Conservation (phyloP, 2,113 vertebrate species). For the Numida meleagris region DNA sequence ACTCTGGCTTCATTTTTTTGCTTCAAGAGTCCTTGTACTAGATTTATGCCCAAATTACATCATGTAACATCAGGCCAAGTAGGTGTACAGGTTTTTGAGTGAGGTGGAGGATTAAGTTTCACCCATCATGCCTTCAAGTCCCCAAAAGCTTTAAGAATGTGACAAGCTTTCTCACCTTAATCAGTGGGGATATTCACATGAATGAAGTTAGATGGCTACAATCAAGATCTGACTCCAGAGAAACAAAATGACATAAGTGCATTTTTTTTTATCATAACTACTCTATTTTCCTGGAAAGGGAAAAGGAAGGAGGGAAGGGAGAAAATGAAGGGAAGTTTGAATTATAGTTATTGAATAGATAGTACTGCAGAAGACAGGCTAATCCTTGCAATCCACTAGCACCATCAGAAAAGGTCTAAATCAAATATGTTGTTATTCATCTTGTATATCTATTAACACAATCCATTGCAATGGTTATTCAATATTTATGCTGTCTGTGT, state of each 20-base stretch:
- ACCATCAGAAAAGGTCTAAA: constrained; percentile 41
- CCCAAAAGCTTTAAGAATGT: not conserved
- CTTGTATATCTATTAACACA: constrained; percentile 53
- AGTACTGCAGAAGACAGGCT: constrained; percentile 2
- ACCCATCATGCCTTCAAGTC: not conserved
- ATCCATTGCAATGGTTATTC: constrained; percentile 42
- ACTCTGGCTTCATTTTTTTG: not conserved
- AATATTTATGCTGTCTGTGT: constrained; percentile 42
- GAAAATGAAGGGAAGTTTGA: not conserved
- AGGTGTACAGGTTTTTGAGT: not conserved
- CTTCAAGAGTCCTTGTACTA: not conserved
- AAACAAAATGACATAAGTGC: not conserved
- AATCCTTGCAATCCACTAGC: constrained; percentile 39
- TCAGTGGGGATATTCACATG: not conserved
- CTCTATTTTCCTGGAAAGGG: not conserved
- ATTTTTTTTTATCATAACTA: not conserved
- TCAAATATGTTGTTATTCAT: constrained; percentile 24
- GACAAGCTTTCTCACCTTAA: not conserved
- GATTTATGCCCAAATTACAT: not conserved
- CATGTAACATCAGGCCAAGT: not conserved
- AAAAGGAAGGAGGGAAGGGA: not conserved
- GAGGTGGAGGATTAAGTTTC: not conserved
- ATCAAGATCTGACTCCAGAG: not conserved
- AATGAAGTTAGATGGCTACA: not conserved
- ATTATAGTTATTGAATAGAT: not conserved